These are phyloP conservation scores for Anhinga anhinga DNA, from an alignment of 2,113 vertebrate genomes.

Conservation along the genomic window DNA sequence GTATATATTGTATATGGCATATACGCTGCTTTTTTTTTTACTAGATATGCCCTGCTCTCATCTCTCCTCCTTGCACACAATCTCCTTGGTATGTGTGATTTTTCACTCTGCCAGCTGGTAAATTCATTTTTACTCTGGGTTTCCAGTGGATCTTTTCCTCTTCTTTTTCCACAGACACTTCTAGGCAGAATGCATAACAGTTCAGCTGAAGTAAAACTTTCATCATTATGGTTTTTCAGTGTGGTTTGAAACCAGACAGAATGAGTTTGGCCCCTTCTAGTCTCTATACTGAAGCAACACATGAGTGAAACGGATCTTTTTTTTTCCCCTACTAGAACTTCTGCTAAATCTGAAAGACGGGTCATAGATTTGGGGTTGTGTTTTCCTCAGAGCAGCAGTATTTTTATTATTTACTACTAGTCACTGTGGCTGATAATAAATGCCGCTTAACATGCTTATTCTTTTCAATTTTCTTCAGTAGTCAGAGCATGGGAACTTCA, in stretches of 20 bases:
- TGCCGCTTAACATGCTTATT: constrained; percentile 21
- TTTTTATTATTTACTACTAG: constrained; percentile 22
- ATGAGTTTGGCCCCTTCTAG: neutral
- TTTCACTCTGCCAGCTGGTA: neutral
- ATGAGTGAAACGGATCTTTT: neutral
- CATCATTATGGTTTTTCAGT: neutral
- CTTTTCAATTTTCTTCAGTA: constrained; percentile 33
- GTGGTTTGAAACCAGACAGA: neutral
- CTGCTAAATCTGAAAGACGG: neutral
- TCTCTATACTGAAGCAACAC: neutral
- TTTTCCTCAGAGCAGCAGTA: neutral
- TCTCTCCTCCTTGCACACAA: neutral
- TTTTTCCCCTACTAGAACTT: neutral
- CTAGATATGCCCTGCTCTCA: neutral
- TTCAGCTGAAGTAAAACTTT: neutral
- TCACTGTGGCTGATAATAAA: neutral
- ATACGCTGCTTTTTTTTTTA: neutral
- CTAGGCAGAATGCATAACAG: neutral
- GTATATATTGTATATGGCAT: neutral
- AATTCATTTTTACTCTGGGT: neutral
- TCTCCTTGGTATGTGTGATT: neutral
- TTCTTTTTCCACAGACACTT: neutral
- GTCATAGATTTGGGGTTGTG: neutral
- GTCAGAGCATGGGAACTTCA: neutral
- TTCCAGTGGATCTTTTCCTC: neutral